Base-by-base conservation (phyloP, 2,888 invertebrate genomes). In the Oegoconia quadripuncta region DNA sequence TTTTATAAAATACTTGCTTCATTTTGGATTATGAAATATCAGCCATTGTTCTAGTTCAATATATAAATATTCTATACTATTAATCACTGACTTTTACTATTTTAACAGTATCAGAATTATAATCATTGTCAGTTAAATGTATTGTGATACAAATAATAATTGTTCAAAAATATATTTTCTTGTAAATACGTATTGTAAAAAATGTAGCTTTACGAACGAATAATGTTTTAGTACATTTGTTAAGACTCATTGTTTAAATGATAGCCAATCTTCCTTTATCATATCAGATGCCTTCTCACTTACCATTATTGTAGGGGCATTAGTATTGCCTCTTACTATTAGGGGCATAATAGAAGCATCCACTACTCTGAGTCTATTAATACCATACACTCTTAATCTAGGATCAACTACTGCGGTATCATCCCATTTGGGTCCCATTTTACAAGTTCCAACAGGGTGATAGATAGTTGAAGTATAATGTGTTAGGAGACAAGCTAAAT, bases 291-390 rank as follows among this genome's bases (percentile, higher is more conserved):
- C 68, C 50, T 81, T 81, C 32, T 96, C 95, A 0, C 91, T 95
- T 34, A 95, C 95, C 95, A 95, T 95, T 13, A 95, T 93, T 0
- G 91, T 89, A 0, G 95, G 93, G 0, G 93, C 95, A 63, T 95
- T 95, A 0, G 95, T 95, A 65, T 95, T 95, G 0, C 93, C 94
- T 49, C 93, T 92, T 3, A 93, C 89, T 35, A 95, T 91, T 8
- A 75, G 86, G 0, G 95, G 95, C 95, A 95, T 95, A 28, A 96
- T 91, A 3, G 94, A 94, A 1, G 93, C 94, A 71, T 95, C 95
- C 0, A 90, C 91, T 0, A 95, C 93, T 41, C 95, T 86, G 3
- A 93, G 65, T 40, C 88, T 80, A 22, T 46, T 49, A 26, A 79
- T 50, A 0, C 80, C 80, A 52, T 79, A 62, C 0, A 81, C 80